A percentile compares a stretch with the other conserved stretches of the same genome.
Conservation (phyloP, 2,888 invertebrate genomes). For the Xylocampa areola region DNA sequence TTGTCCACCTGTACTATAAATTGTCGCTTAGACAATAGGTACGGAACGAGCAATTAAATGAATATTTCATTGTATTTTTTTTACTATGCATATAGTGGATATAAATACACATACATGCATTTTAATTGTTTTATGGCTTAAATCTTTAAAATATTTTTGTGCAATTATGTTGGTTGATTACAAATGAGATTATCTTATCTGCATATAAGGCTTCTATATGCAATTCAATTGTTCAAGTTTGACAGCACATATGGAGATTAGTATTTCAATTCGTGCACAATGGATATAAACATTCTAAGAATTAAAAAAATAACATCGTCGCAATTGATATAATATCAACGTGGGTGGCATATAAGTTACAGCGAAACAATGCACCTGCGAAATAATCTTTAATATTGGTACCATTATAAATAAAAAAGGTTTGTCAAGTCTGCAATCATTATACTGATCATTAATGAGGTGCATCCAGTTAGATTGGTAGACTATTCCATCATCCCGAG, state of each 20-base stretch:
- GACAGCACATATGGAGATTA: constrained; percentile 49
- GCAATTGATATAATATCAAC: constrained; percentile 26
- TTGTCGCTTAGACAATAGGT: constrained; percentile 75
- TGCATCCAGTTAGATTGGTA: too few species aligned
- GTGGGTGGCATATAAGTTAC: constrained; percentile 43
- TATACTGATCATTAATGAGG: too few species aligned
- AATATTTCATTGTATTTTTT: constrained; percentile 80
- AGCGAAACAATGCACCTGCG: constrained; percentile 14
- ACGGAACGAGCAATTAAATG: constrained; percentile 75
- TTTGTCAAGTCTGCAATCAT: too few species aligned
- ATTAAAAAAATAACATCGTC: constrained; percentile 39
- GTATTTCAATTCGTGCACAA: constrained; percentile 44
- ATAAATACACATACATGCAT: constrained; percentile 61
- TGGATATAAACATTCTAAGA: constrained; percentile 43
- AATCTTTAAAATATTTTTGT: constrained; percentile 61
- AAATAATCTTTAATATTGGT: not conserved
- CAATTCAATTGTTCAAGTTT: constrained; percentile 48
- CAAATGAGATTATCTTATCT: constrained; percentile 58
- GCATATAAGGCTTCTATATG: constrained; percentile 26
- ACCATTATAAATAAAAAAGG: too few species aligned
- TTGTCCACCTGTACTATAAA: constrained; percentile 71
- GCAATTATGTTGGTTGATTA: constrained; percentile 62
- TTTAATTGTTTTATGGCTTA: constrained; percentile 65
- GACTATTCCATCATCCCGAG: too few species aligned
- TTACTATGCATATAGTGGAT: constrained; percentile 37